A percentile compares a stretch with the other conserved stretches of the same genome.
These are phyloP conservation scores for Lordiphosa collinella DNA, from an alignment of 1,140 invertebrate genomes.

Conservation along the genomic window DNA sequence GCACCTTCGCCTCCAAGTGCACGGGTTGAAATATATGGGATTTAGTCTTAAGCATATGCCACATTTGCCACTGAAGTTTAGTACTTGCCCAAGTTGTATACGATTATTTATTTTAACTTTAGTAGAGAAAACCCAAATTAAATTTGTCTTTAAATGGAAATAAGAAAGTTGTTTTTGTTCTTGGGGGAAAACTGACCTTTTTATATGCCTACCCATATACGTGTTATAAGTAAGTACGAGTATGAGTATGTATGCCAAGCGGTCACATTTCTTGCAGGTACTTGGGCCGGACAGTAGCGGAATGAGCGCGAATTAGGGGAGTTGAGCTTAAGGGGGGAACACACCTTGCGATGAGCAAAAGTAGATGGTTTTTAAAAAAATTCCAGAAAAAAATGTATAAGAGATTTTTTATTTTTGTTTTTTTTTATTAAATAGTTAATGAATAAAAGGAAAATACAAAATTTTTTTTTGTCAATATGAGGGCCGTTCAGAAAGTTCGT, in stretches of 20 bases:
- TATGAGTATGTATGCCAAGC: constrained; percentile 44
- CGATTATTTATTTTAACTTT: constrained; percentile 69
- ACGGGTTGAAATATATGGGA: constrained; percentile 25
- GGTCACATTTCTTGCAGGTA: constrained; percentile 18
- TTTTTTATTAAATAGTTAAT: too few species aligned
- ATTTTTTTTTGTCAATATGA: too few species aligned
- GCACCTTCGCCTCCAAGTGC: constrained; percentile 68
- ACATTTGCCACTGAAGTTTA: constrained; percentile 39
- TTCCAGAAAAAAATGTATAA: too few species aligned
- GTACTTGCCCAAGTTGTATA: constrained; percentile 33
- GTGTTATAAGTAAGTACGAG: constrained; percentile 13
- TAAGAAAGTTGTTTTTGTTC: constrained; percentile 50
- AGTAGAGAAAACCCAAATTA: constrained; percentile 18
- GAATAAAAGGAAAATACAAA: too few species aligned
- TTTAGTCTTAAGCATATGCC: constrained; percentile 36
- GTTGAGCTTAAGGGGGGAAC: too few species aligned
- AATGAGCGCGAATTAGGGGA: background rate
- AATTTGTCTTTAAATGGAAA: constrained; percentile 11
- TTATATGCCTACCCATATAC: constrained; percentile 9
- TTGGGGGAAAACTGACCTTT: constrained; percentile 38
- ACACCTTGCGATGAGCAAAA: too few species aligned
- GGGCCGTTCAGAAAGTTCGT: too few species aligned
- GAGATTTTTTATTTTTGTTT: too few species aligned
- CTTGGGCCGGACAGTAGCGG: constrained; percentile 11
- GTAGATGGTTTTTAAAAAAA: too few species aligned